Base-by-base conservation (phyloP, 2,888 invertebrate species). In the Drosophila falleni region DNA sequence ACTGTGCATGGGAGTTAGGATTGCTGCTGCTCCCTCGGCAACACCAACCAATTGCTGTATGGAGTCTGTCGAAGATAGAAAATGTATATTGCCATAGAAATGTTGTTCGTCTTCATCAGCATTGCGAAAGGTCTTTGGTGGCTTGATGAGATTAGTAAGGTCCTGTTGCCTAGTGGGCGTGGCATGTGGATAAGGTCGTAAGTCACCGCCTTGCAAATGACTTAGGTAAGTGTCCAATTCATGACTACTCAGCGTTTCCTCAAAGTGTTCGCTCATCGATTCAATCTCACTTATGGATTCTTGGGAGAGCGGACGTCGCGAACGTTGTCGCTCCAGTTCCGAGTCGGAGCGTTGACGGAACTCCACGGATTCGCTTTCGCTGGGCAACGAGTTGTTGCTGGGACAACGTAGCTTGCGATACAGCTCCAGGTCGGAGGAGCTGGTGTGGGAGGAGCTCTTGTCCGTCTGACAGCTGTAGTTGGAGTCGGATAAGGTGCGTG, bases 301-400 rank as follows among this genome's bases (percentile, higher is more conserved):
- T 88, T 96, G 96, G 19, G 96, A 96, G 4, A 97, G 94, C 0
- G 96, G 96, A 76, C 96, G 93, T 54, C 96, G 93, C 84, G 96
- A 96, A 44, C 95, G 91, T 80, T 95, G 94, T 29, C 94, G 93
- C 82, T 95, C 95, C 42, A 94, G 80, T 2, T 93, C 93, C 70
- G 94, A 94, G 76, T 93, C 93, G 8, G 92, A 91, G 13, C 90
- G 88, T 33, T 90, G 90, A 3, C 95, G 93, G 6, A 95, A 92
- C 78, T 95, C 95, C 3, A 94, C 92, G 0, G 94, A 94, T 71
- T 92, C 92, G 0, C 85, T 90, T 72, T 92, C 92, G 72, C 74
- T 92, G n/a, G n/a, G n/a, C n/a, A n/a, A n/a, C n/a, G 92, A 91
- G 26, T 88, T 90, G 56, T 91, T 92, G 47, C 92, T 92, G 65